phyloP scores from a whole-genome alignment of 2,113 vertebrate species.

The Silurus meridionalis region DNA sequence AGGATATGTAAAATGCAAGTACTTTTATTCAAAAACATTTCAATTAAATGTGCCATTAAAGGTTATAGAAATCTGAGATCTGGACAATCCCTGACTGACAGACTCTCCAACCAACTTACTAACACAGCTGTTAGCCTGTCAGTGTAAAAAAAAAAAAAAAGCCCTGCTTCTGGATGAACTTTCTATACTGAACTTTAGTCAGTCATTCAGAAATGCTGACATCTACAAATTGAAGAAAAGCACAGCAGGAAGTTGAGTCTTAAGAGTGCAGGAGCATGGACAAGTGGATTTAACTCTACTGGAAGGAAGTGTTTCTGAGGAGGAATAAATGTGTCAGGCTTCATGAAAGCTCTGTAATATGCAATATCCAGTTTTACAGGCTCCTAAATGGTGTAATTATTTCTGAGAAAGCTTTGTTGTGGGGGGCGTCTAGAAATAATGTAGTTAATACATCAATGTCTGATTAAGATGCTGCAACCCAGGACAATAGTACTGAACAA shows the following conservation, averaged over 20 bases:
- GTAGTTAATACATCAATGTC: constrained; percentile 12
- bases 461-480: neutral
- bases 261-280: constrained; percentile 29
- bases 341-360: constrained; percentile 20
- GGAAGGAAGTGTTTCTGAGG: constrained; percentile 4
- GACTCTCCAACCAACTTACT: neutral
- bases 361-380: constrained; percentile 11
- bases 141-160: neutral
- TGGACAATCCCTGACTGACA: neutral
- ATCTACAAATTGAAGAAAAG: constrained; percentile 28
- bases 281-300: constrained; percentile 44
- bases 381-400: constrained; percentile 30
- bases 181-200: constrained; percentile 27
- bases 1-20: neutral
- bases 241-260: constrained; percentile 30
- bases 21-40: neutral
- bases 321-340: constrained; percentile 24
- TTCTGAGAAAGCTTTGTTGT: constrained; percentile 16
- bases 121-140: constrained; percentile 7
- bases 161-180: neutral
- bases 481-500: neutral
- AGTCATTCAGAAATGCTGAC: constrained; percentile 34
- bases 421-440: constrained; percentile 1
- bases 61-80: constrained; percentile 4
- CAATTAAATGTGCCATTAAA: neutral